These are phyloP conservation scores for Nothocercus nigrocapillus DNA, from an alignment of 2,113 vertebrate genomes.

Conservation along the genomic window DNA sequence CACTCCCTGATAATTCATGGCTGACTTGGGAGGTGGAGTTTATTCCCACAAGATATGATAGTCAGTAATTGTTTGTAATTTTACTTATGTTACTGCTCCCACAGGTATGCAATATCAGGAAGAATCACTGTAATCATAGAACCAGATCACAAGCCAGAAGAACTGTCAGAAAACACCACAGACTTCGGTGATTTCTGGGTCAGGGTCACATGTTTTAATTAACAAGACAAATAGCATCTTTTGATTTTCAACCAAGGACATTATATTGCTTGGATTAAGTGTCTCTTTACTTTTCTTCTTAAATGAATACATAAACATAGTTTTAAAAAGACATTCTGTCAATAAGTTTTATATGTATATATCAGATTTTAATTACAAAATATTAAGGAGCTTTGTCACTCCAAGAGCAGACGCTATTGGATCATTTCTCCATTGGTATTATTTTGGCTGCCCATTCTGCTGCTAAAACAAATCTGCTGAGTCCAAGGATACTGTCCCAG, in stretches of 20 bases:
- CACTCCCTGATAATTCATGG: background rate
- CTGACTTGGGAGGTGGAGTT: background rate
- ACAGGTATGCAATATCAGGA: background rate
- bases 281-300: background rate
- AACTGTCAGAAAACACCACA: background rate
- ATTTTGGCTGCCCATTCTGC: background rate
- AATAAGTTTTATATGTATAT: background rate
- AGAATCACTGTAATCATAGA: background rate
- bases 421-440: background rate
- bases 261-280: background rate
- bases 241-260: background rate
- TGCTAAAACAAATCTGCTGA: background rate
- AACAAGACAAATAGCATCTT: background rate
- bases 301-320: background rate
- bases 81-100: background rate
- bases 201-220: background rate
- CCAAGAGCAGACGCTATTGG: background rate
- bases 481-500: background rate
- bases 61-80: background rate
- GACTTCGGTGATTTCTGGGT: background rate
- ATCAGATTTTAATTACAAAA: background rate
- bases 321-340: background rate
- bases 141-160: background rate
- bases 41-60: background rate
- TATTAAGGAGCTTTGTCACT: background rate